Evolutionary conservation across 2,888 invertebrate genomes (phyloP).

Genomic region (Nephrotoma appendiculata): DNA sequence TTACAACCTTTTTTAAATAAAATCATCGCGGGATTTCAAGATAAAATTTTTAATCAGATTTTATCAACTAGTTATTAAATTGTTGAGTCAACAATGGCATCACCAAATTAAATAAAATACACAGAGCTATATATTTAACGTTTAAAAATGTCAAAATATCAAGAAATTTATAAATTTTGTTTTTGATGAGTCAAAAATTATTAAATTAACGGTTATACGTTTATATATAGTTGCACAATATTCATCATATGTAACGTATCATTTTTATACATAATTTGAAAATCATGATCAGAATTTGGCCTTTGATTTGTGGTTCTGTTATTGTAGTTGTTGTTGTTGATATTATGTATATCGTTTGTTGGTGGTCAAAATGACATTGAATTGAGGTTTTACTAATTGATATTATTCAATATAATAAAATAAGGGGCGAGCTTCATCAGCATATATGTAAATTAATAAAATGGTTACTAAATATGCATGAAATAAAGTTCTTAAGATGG

Average conservation of each 20-base stretch:
- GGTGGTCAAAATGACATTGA: background rate
- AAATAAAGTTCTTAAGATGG: too few species aligned
- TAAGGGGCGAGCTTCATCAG: background rate
- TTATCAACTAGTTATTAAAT: background rate
- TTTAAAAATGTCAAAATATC: background rate
- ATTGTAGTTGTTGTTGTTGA: too few species aligned
- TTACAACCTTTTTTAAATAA: background rate
- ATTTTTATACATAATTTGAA: background rate
- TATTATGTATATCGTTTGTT: background rate
- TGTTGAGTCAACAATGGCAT: background rate
- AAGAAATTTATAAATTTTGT: background rate
- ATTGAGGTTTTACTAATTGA: background rate
- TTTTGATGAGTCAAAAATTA: background rate
- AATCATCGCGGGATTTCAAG: background rate
- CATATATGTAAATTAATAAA: background rate
- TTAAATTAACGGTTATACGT: background rate
- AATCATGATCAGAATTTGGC: background rate
- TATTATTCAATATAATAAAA: background rate
- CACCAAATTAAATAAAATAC: background rate
- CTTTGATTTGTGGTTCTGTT: background rate
- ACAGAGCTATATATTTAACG: background rate
- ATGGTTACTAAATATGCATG: too few species aligned
- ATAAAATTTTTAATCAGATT: background rate
- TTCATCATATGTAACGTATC: background rate
- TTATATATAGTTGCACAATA: background rate